phyloP scores from a whole-genome alignment of 2,888 invertebrate genomes.

The Lordiphosa fenestrarum region DNA sequence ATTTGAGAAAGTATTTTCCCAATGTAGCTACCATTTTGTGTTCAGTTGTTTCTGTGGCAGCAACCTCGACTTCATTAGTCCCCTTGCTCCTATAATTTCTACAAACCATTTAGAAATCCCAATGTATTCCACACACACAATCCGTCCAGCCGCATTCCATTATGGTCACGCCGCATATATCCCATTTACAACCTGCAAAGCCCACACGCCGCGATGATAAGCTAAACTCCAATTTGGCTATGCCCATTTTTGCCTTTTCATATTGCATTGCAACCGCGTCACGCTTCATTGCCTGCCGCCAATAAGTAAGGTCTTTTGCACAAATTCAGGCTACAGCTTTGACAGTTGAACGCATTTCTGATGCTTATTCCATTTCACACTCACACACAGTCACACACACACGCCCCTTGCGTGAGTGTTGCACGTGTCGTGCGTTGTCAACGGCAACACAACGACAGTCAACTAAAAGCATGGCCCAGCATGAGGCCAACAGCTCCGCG shows the following conservation, averaged over 20 bases:
- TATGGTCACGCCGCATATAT: background rate
- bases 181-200: constrained; percentile 2
- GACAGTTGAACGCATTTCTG: constrained; percentile 70
- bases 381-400: background rate
- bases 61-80: no score
- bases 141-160: no score
- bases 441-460: constrained; percentile 33
- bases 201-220: constrained; percentile 30
- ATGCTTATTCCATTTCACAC: constrained; percentile 51
- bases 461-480: constrained; percentile 24
- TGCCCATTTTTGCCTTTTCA: constrained; percentile 52
- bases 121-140: no score
- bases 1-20: no score
- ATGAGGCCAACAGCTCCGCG: constrained; percentile 9
- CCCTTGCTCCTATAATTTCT: no score
- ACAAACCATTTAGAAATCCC: no score
- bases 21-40: no score
- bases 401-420: constrained; percentile 61
- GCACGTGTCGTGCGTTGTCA: constrained; percentile 64
- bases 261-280: constrained; percentile 42
- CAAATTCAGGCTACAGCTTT: constrained; percentile 35
- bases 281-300: constrained; percentile 56
- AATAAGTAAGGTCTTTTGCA: constrained; percentile 36
- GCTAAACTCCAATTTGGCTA: constrained; percentile 50
- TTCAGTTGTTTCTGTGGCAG: no score